Evolutionary conservation across 1,140 invertebrate species (phyloP), one percentile per base, ranked within the genome.

Genomic region (Tetramorium parvispinum): DNA sequence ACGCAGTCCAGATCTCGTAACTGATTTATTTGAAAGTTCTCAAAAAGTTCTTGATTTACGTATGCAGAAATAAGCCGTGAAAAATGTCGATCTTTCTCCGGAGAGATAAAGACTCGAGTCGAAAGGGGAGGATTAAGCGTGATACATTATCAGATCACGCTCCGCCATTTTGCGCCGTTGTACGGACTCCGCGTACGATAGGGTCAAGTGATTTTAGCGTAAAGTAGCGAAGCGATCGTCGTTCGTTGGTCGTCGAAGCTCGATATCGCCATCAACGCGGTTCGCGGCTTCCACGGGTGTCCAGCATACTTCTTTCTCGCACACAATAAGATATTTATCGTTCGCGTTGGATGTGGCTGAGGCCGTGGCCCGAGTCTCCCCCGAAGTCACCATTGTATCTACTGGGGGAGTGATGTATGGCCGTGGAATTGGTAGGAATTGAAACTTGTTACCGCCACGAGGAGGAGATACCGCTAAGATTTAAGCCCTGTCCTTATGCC

Each of bases 311-410:
- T 92, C 89, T 92, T 90, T 91, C 82, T 88, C 89, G 90, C 85
- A 87, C 86, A 93, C 93, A 93, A 94, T 94, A 93, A 93, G 93
- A 93, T 93, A 93, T 93, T 94, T 94, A 94, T 94, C 92, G 92
- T 91, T 68, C 59, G 78, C 89, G 86, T 78, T 86, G 87, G 89
- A 91, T 83, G 89, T 88, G 86, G 86, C 63, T 88, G 88, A 91
- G 89, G 87, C 91, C 89, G 76, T 92, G 91, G 89, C 90, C 90
- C 87, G 91, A 93, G 89, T 88, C 32, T 32, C 82, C 61, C 37
- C 89, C 92, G 89, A 93, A 93, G 92, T 92, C 92, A 88, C 92
- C 92, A 93, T 93, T 93, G 93, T 93, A 92, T 92, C 90, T 93
- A 89, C 89, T 81, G 55, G 57, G 57, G 81, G 91, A 94, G 93